Percentiles rank a stretch among this genome's conserved stretches.
phyloP scores from a whole-genome alignment of 2,888 invertebrate species.

The Papilio demoleus region DNA sequence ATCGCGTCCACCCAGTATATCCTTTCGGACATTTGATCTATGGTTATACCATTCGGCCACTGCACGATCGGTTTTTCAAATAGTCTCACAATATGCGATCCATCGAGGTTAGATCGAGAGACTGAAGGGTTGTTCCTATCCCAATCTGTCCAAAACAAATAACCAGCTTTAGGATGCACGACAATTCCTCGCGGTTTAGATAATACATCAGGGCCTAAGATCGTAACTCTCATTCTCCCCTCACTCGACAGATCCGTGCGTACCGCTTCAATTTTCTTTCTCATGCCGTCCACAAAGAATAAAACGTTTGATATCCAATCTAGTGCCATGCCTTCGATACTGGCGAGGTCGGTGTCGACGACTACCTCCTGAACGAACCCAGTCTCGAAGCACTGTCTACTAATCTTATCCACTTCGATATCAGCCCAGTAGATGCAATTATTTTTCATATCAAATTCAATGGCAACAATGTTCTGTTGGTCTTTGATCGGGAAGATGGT shows the following conservation, averaged over 20 bases:
- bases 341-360: slow-evolving; percentile 88
- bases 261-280: slow-evolving; percentile 91
- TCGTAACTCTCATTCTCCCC: slow-evolving; percentile 89
- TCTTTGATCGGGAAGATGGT: slow-evolving; percentile 87
- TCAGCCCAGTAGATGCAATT: slow-evolving; percentile 96
- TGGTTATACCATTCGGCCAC: slow-evolving; percentile 94
- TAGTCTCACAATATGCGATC: slow-evolving; percentile 85
- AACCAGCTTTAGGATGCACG: slow-evolving; percentile 91
- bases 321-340: slow-evolving; percentile 94
- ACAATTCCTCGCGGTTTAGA: slow-evolving; percentile 92
- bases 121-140: slow-evolving; percentile 90
- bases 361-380: slow-evolving; percentile 86
- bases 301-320: slow-evolving; percentile 95
- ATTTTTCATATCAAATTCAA: slow-evolving; percentile 92
- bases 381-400: slow-evolving; percentile 90
- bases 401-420: slow-evolving; percentile 90
- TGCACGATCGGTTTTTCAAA: slow-evolving; percentile 87
- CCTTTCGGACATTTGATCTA: slow-evolving; percentile 91
- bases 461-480: slow-evolving; percentile 91
- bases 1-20: slow-evolving; percentile 95
- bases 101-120: slow-evolving; percentile 91
- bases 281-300: slow-evolving; percentile 93
- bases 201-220: slow-evolving; percentile 86
- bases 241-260: slow-evolving; percentile 83
- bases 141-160: slow-evolving; percentile 95